Conservation (phyloP, 2,888 invertebrate species). For the Polyommatus iphigenia region DNA sequence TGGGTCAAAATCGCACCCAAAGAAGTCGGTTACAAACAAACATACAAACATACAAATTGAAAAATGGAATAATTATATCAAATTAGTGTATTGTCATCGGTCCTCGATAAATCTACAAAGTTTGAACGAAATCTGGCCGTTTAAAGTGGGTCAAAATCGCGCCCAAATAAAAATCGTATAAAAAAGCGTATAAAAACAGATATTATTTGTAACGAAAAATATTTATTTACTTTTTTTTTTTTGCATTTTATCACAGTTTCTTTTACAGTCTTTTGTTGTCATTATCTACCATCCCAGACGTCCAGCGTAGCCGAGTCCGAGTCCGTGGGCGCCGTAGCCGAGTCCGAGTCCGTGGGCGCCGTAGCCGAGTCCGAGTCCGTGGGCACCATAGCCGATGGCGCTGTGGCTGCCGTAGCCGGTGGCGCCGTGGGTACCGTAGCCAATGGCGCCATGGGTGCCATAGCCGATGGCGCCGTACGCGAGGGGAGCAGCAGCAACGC, state of each 20-base stretch:
- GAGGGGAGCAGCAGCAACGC: conserved; percentile 38
- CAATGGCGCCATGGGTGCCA: conserved; percentile 37
- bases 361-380: conserved; percentile 43
- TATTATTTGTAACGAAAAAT: neutral
- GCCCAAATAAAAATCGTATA: too few species aligned
- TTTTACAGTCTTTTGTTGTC: neutral
- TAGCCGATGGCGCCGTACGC: conserved; percentile 37
- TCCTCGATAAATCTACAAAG: too few species aligned
- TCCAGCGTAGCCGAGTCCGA: conserved; percentile 42
- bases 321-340: conserved; percentile 39
- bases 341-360: conserved; percentile 34
- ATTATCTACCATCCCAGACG: conserved; percentile 16
- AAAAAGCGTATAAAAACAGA: too few species aligned
- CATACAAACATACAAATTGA: too few species aligned
- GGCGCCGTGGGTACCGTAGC: conserved; percentile 33
- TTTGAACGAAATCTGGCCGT: too few species aligned
- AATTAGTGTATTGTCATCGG: too few species aligned
- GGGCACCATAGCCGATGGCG: conserved; percentile 35
- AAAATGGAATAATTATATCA: too few species aligned
- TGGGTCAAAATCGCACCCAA: too few species aligned
- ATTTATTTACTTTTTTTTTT: neutral
- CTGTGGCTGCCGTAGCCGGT: conserved; percentile 41
- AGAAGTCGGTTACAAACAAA: too few species aligned
- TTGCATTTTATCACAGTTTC: neutral
- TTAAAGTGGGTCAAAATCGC: too few species aligned